Conservation (phyloP, 2,113 vertebrate species). For the Sebastes schlegelii region DNA sequence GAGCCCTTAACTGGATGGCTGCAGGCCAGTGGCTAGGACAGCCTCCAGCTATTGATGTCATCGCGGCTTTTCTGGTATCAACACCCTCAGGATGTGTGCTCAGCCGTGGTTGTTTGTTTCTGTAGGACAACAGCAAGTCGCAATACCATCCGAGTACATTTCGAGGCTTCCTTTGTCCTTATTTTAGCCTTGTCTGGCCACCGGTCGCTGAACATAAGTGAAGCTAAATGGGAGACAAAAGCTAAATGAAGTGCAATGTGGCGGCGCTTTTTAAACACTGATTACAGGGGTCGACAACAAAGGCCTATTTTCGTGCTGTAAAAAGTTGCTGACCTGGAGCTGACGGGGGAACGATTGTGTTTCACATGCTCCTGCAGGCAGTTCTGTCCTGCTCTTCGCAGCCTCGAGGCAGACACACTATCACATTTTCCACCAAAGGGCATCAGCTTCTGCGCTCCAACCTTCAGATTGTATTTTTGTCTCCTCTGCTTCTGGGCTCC, state of each 20-base stretch:
- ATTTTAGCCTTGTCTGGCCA: constrained; percentile 10
- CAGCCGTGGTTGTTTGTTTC: constrained; percentile 50
- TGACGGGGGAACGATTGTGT: constrained; percentile 78
- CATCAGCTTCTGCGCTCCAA: constrained; percentile 39
- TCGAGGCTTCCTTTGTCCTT: constrained; percentile 21
- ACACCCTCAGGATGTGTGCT: constrained; percentile 63
- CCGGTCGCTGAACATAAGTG: constrained; percentile 25
- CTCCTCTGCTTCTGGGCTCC: constrained; percentile 37
- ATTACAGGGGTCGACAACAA: constrained; percentile 59
- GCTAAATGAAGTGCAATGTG: constrained; percentile 21
- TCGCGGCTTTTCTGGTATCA: constrained; percentile 64
- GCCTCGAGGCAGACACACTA: constrained; percentile 54
- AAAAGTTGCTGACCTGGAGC: constrained; percentile 77
- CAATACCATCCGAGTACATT: constrained; percentile 30
- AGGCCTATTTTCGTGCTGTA: constrained; percentile 64
- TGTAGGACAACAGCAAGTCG: constrained; percentile 33
- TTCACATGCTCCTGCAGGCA: constrained; percentile 78
- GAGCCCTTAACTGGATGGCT: constrained; percentile 55
- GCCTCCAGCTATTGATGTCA: constrained; percentile 74
- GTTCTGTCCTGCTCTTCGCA: constrained; percentile 33
- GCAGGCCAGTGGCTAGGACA: constrained; percentile 52
- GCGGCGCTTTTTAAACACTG: constrained; percentile 39
- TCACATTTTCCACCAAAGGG: constrained; percentile 66
- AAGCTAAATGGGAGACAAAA: constrained; percentile 21
- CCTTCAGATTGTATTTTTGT: constrained; percentile 59